phyloP scores from a whole-genome alignment of 1,140 invertebrate species.

The Parasteatoda tepidariorum region DNA sequence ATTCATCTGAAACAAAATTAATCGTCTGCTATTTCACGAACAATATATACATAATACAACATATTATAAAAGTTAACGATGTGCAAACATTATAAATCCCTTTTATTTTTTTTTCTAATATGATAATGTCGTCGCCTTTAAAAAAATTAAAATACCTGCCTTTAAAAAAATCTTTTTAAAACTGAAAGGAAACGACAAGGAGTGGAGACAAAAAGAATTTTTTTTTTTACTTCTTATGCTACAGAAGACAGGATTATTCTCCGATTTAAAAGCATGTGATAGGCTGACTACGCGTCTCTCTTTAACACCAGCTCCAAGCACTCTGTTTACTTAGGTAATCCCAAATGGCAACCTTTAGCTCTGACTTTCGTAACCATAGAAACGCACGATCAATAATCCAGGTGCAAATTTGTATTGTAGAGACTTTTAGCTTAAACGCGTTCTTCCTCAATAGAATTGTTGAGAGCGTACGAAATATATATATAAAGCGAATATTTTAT shows the following conservation, averaged over 20 bases:
- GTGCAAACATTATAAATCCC: no score
- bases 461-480: neutral
- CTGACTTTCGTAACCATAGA: constrained; percentile 47
- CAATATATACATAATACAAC: no score
- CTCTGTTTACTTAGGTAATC: constrained; percentile 57
- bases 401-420: constrained; percentile 59
- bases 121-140: no score
- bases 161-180: no score
- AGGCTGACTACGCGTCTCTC: constrained; percentile 39
- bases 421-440: constrained; percentile 44
- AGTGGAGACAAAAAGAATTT: neutral
- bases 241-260: constrained; percentile 32
- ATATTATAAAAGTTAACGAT: no score
- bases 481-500: neutral
- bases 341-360: constrained; percentile 59
- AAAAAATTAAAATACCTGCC: no score
- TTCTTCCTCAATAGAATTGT: neutral
- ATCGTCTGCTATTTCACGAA: no score
- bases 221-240: no score
- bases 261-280: constrained; percentile 49
- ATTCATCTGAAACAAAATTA: no score
- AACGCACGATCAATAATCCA: constrained; percentile 56
- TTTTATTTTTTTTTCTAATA: no score
- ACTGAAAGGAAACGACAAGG: neutral
- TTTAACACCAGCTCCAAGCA: constrained; percentile 39